A percentile compares a stretch with the other conserved stretches of the same genome.
These are phyloP conservation scores for Thysanoteuthis rhombus DNA, from an alignment of 2,888 invertebrate genomes.

Conservation along the genomic window DNA sequence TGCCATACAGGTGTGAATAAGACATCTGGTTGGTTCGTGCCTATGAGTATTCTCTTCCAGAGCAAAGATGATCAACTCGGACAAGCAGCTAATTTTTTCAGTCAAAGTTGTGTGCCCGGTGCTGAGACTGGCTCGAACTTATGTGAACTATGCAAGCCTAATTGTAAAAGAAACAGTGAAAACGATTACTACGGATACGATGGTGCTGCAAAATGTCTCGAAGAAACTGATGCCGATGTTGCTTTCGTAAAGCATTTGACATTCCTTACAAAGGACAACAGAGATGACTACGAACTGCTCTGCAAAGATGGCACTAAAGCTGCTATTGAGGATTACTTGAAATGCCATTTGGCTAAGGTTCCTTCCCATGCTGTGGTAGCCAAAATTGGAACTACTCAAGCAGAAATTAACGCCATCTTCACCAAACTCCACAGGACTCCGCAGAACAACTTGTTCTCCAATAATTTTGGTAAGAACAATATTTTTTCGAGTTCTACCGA, in stretches of 20 bases:
- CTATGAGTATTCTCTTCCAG: constrained; percentile 88
- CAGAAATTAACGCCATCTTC: background rate
- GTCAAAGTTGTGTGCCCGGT: constrained; percentile 91
- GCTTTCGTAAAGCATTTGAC: constrained; percentile 79
- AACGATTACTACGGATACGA: constrained; percentile 78
- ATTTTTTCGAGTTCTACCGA: background rate
- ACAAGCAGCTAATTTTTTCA: constrained; percentile 83
- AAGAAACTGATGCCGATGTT: constrained; percentile 84
- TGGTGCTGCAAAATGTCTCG: constrained; percentile 78
- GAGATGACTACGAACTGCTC: constrained; percentile 35
- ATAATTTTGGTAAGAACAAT: background rate
- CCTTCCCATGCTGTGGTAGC: constrained; percentile 87
- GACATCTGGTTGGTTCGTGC: constrained; percentile 94
- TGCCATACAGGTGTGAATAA: constrained; percentile 90
- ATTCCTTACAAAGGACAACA: constrained; percentile 72
- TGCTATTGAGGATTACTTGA: constrained; percentile 79
- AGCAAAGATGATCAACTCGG: constrained; percentile 37
- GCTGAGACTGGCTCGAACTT: constrained; percentile 75
- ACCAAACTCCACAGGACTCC: background rate
- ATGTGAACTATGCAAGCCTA: constrained; percentile 70
- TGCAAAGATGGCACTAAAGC: constrained; percentile 76
- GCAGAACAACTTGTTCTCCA: background rate
- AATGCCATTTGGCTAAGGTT: constrained; percentile 88
- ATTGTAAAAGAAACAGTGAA: constrained; percentile 48
- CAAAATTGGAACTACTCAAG: constrained; percentile 64